Percentiles rank a stretch among this genome's conserved stretches.
Evolutionary conservation across 2,113 vertebrate species (phyloP).

Genomic region (Choloepus hoffmanni): DNA sequence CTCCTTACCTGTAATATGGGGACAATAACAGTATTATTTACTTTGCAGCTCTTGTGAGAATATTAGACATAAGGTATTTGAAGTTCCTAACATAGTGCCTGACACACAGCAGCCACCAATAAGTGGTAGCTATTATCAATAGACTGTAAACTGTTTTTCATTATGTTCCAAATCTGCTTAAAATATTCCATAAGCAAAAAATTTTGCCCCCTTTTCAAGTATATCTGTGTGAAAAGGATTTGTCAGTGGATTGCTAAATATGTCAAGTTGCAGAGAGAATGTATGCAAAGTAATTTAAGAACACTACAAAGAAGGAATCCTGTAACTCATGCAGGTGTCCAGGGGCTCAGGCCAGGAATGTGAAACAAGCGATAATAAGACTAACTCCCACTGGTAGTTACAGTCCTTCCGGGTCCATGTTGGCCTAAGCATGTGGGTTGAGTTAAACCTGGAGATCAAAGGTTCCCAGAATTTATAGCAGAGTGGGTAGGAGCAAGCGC

Average conservation of each 20-base stretch:
- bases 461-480: not conserved
- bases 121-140: not conserved
- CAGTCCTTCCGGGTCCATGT: not conserved
- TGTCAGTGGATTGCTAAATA: not conserved
- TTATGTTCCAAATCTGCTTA: not conserved
- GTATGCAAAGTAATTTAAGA: not conserved
- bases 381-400: not conserved
- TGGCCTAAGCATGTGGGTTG: not conserved
- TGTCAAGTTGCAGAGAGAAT: not conserved
- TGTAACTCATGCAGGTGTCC: not conserved
- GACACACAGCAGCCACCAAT: not conserved
- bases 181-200: not conserved
- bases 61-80: not conserved
- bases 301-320: not conserved
- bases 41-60: not conserved
- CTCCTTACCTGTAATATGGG: not conserved
- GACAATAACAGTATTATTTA: not conserved
- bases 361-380: not conserved
- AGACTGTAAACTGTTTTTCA: not conserved
- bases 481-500: rapidly evolving
- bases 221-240: not conserved
- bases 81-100: not conserved
- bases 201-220: not conserved
- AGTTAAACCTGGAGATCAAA: not conserved
- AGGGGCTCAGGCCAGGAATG: not conserved